These are phyloP conservation scores for Acomys russatus DNA, from an alignment of 2,797 vertebrate genomes.

Conservation along the genomic window DNA sequence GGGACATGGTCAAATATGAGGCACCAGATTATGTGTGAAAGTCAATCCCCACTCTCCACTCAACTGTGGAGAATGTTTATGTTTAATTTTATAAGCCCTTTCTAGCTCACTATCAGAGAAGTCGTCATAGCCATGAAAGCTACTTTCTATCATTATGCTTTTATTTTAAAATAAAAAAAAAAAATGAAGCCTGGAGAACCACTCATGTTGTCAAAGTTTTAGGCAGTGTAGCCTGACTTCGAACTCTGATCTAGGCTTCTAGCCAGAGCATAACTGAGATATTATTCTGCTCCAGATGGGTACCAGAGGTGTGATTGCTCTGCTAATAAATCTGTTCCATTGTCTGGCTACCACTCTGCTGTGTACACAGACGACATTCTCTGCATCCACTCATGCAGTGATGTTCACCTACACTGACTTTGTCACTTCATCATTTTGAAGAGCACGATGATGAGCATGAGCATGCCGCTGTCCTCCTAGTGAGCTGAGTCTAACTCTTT, in stretches of 20 bases:
- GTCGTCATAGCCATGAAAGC: background rate
- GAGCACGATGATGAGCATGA: background rate
- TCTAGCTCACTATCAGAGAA: constrained; percentile 9
- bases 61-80: too few relatives aligned
- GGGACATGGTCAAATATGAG: too few relatives aligned
- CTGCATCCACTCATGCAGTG: background rate
- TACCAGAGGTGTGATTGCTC: background rate
- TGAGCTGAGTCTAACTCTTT: background rate
- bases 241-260: background rate
- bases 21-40: too few relatives aligned
- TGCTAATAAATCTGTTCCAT: background rate
- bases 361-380: background rate
- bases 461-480: background rate
- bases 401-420: background rate
- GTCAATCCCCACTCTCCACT: too few relatives aligned
- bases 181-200: constrained; percentile 2
- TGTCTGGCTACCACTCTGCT: background rate
- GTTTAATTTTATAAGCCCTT: constrained; percentile 26
- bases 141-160: background rate
- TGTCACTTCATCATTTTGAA: background rate
- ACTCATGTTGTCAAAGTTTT: background rate
- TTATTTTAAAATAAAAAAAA: constrained; percentile 17
- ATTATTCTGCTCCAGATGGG: background rate
- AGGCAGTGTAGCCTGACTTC: background rate
- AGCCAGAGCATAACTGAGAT: background rate